These are phyloP conservation scores for Mormyrus proboscirostris DNA, from an alignment of 2,797 vertebrate species.

Conservation along the genomic window DNA sequence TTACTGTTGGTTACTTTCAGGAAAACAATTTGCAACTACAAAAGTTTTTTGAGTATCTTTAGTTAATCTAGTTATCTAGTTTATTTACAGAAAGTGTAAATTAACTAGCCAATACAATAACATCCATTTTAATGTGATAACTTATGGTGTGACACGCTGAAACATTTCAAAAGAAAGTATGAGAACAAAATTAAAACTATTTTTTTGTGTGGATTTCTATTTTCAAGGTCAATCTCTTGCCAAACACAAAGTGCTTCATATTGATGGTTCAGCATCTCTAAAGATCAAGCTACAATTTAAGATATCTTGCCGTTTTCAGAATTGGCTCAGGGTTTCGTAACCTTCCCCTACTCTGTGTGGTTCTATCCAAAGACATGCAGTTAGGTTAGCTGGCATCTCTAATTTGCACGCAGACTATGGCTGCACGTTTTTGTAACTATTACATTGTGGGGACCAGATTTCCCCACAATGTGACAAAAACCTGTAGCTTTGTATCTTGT, in stretches of 20 bases:
- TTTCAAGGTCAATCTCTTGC: not conserved
- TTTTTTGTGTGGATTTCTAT: not conserved
- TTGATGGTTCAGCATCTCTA: not conserved
- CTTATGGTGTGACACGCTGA: not conserved
- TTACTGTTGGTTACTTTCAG: not conserved
- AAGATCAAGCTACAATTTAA: not conserved
- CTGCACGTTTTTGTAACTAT: not conserved
- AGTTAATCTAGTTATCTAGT: too few relatives aligned
- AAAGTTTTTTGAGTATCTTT: not conserved
- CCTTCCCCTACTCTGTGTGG: not conserved
- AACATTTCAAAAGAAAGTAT: not conserved
- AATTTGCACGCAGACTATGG: not conserved
- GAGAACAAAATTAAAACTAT: not conserved
- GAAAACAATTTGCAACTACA: not conserved
- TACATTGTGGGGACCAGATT: not conserved
- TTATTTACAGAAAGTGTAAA: not conserved
- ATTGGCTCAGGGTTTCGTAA: not conserved
- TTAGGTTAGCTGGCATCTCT: not conserved
- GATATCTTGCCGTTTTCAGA: not conserved
- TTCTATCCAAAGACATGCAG: not conserved
- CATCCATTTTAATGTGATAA: not conserved
- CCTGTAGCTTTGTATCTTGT: not conserved
- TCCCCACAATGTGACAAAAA: not conserved
- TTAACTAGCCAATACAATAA: not conserved
- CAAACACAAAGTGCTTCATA: not conserved